Evolutionary conservation across 2,113 vertebrate genomes (phyloP).

Genomic region (Halichoeres trimaculatus): DNA sequence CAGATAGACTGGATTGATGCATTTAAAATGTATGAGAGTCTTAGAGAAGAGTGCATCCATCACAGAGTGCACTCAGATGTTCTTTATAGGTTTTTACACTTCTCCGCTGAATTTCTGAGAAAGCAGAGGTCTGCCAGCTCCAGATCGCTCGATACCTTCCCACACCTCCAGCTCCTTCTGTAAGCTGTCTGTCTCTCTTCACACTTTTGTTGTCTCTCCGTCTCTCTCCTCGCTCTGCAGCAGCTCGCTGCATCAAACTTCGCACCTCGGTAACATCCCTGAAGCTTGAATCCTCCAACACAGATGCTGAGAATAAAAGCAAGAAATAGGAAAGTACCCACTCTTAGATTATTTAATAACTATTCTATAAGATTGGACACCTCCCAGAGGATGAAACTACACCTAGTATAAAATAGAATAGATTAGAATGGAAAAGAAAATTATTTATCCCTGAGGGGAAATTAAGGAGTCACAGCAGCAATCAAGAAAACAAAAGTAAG

Average conservation of each 20-base stretch:
- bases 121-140: conserved; percentile 29
- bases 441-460: no score
- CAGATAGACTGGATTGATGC: not conserved
- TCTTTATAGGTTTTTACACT: conserved; percentile 21
- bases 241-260: conserved; percentile 35
- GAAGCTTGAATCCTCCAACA: conserved; percentile 20
- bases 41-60: conserved; percentile 12
- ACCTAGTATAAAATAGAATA: no score
- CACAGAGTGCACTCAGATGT: conserved; percentile 5
- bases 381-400: not conserved
- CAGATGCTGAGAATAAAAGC: conserved; percentile 36
- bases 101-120: conserved; percentile 35
- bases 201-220: not conserved
- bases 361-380: not conserved
- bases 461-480: no score
- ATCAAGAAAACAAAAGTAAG: no score
- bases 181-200: conserved; percentile 10
- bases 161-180: conserved; percentile 48
- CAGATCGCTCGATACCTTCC: conserved; percentile 58
- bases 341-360: not conserved
- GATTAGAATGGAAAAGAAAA: no score
- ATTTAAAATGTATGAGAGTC: no score
- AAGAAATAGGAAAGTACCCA: conserved; percentile 4
- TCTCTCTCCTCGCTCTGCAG: not conserved
- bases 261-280: conserved; percentile 29